A percentile compares a stretch with the other conserved stretches of the same genome.
Evolutionary conservation across 1,140 invertebrate genomes (phyloP).

Genomic region (Brachionus rotundiformis): DNA sequence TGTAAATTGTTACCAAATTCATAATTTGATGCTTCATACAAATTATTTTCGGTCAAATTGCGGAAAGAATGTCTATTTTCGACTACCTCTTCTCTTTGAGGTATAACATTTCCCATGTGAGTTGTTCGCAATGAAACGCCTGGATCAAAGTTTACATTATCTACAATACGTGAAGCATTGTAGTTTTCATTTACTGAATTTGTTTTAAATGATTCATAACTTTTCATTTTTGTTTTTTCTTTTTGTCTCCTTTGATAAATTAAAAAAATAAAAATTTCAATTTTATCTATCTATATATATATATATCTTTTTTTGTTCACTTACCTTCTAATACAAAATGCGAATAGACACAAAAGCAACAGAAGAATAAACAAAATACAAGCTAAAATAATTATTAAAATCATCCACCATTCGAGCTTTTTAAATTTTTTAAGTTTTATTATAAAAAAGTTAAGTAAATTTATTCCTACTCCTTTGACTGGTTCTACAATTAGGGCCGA

Average conservation of each 20-base stretch:
- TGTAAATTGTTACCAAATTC: neutral
- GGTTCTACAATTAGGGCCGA: neutral
- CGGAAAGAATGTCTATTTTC: slow-evolving; percentile 8
- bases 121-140: slow-evolving; percentile 1
- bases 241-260: slow-evolving; percentile 30
- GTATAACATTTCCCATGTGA: neutral
- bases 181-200: neutral
- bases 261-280: too few species aligned
- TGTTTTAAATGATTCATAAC: neutral
- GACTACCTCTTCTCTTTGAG: neutral
- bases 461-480: neutral
- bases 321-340: slow-evolving; percentile 26
- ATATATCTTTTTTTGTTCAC: too few species aligned
- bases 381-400: slow-evolving; percentile 40
- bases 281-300: too few species aligned
- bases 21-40: slow-evolving; percentile 22
- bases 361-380: slow-evolving; percentile 20
- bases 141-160: neutral
- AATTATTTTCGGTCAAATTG: slow-evolving; percentile 15
- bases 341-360: neutral
- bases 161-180: neutral
- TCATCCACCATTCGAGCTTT: slow-evolving; percentile 52
- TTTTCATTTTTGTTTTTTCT: slow-evolving; percentile 21
- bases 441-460: neutral
- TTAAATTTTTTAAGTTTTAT: neutral